A percentile compares a stretch with the other conserved stretches of the same genome.
Conservation (phyloP, 2,797 vertebrate species). For the Schizopygopsis malacanthus region DNA sequence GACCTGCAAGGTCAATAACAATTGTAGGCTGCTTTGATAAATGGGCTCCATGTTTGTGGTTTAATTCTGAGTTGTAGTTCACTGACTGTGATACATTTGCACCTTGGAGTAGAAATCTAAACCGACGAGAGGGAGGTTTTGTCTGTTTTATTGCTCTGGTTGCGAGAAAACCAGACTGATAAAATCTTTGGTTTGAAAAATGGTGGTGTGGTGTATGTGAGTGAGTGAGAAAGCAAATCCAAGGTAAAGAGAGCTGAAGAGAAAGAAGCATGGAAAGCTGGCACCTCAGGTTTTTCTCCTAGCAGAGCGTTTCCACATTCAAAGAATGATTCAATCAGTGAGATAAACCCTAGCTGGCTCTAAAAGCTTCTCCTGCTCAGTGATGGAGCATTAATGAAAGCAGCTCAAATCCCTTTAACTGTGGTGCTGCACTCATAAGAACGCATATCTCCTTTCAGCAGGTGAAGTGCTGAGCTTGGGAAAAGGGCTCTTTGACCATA, state of each 20-base stretch:
- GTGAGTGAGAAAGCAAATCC: constrained; percentile 27
- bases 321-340: constrained; percentile 58
- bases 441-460: constrained; percentile 61
- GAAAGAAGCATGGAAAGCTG: constrained; percentile 46
- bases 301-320: constrained; percentile 43
- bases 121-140: not conserved
- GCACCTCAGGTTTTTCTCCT: constrained; percentile 47
- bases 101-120: constrained; percentile 28
- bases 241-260: constrained; percentile 22
- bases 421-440: constrained; percentile 53
- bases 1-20: constrained; percentile 27
- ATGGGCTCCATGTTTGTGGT: not conserved
- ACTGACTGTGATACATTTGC: constrained; percentile 36
- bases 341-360: constrained; percentile 57
- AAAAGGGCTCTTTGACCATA: constrained; percentile 41
- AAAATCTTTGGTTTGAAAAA: constrained; percentile 27
- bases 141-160: constrained; percentile 14
- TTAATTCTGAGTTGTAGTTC: constrained; percentile 33
- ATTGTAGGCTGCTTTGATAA: constrained; percentile 34
- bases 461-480: constrained; percentile 57
- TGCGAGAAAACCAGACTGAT: constrained; percentile 27
- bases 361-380: constrained; percentile 55
- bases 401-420: constrained; percentile 63
- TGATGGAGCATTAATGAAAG: constrained; percentile 65
- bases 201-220: not conserved